These are phyloP conservation scores for Dissostichus mawsoni DNA, from an alignment of 2,113 vertebrate genomes.

Conservation along the genomic window DNA sequence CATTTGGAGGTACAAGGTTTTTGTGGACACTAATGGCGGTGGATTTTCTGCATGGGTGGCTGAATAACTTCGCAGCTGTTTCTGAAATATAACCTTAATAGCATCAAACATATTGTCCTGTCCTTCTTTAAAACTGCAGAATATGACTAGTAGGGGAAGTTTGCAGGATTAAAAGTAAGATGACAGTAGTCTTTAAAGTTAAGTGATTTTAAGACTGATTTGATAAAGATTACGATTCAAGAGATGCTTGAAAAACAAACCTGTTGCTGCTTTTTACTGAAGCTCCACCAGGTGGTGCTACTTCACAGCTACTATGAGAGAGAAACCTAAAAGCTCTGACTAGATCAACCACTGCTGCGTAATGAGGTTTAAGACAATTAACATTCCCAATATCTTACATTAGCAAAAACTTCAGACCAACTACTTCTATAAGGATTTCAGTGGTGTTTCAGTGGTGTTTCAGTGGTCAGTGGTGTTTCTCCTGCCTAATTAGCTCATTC, in stretches of 20 bases:
- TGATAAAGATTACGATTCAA: background rate
- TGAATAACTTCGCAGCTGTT: constrained; percentile 16
- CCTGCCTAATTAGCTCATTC: no score
- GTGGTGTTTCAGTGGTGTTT: no score
- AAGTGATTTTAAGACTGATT: background rate
- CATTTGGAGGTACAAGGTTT: constrained; percentile 34
- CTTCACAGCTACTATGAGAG: background rate
- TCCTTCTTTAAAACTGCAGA: constrained; percentile 36
- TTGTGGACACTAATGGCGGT: background rate
- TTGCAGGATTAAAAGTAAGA: no score
- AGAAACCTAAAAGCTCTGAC: background rate
- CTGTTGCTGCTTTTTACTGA: background rate
- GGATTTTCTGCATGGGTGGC: constrained; percentile 46
- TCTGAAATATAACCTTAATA: constrained; percentile 56
- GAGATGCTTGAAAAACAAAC: background rate
- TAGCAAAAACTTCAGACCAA: no score
- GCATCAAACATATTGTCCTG: constrained; percentile 47
- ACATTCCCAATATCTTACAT: no score
- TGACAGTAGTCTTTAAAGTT: no score
- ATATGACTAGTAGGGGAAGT: background rate
- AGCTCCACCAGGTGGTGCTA: no score
- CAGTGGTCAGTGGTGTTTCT: no score
- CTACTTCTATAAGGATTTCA: no score
- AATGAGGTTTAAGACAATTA: background rate
- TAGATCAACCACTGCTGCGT: background rate